Evolutionary conservation across 2,888 invertebrate species (phyloP).

Genomic region (Cartodere bifasciata): DNA sequence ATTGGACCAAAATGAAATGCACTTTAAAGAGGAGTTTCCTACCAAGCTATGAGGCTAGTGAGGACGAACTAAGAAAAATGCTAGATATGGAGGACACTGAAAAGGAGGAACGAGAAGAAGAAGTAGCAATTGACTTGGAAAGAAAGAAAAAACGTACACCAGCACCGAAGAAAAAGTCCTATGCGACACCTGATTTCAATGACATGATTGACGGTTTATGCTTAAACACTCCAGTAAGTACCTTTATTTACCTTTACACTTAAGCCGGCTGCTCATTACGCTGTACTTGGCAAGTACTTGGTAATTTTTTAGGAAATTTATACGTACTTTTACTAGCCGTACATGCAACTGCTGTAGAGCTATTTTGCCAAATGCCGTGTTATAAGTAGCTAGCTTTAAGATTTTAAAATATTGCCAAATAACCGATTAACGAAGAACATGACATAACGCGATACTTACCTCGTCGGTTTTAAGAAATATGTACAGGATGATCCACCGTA

Average conservation of each 20-base stretch:
- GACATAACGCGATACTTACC: too few species aligned
- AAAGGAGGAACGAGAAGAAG: neutral
- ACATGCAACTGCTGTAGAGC: too few species aligned
- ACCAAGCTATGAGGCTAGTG: neutral
- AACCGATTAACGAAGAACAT: too few species aligned
- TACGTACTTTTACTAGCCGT: too few species aligned
- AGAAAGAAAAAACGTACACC: too few species aligned
- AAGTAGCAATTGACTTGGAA: too few species aligned
- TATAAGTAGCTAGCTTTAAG: too few species aligned
- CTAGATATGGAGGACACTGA: neutral
- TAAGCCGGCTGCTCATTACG: constrained; percentile 1
- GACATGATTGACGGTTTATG: constrained; percentile 1
- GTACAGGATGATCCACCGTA: too few species aligned
- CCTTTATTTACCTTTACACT: constrained; percentile 3
- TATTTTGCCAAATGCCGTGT: too few species aligned
- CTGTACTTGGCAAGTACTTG: constrained; percentile 2
- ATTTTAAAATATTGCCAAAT: too few species aligned
- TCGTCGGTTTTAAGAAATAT: too few species aligned
- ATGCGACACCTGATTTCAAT: neutral
- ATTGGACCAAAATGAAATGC: neutral
- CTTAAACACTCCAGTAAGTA: constrained; percentile 3
- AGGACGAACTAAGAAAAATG: neutral
- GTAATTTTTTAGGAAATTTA: too few species aligned
- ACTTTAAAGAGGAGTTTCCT: neutral
- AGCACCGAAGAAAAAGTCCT: constrained; percentile 3